A percentile compares a stretch with the other conserved stretches of the same genome.
Conservation (phyloP, 2,113 vertebrate species). For the Percopsis transmontana region DNA sequence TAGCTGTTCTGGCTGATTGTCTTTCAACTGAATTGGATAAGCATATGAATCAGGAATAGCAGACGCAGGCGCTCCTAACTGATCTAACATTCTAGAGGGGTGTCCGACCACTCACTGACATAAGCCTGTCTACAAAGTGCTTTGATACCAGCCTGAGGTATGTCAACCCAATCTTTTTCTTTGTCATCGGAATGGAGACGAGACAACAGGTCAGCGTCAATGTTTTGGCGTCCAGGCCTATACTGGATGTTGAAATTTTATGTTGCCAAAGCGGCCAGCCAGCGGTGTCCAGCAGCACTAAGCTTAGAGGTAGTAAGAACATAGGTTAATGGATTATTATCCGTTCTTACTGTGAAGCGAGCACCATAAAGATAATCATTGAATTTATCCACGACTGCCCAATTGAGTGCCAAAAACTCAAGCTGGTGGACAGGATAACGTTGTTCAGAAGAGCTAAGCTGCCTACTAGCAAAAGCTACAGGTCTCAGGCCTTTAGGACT, state of each 20-base stretch:
- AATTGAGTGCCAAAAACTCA: not conserved
- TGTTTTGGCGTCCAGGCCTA: not conserved
- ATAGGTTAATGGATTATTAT: not conserved
- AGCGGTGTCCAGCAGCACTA: not conserved
- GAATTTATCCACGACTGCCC: not conserved
- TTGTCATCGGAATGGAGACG: not conserved
- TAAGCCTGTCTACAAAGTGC: not conserved
- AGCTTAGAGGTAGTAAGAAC: not conserved
- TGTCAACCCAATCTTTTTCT: not conserved
- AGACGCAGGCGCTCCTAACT: not conserved
- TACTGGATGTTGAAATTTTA: not conserved
- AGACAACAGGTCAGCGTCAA: conserved; percentile 10
- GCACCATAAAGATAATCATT: not conserved
- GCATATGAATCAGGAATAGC: not conserved
- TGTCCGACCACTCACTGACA: not conserved
- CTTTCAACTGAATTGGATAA: not conserved
- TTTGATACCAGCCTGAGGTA: not conserved
- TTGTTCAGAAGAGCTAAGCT: not conserved
- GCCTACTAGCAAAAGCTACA: not conserved
- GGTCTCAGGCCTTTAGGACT: not conserved
- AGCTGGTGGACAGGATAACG: not conserved
- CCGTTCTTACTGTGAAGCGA: not conserved
- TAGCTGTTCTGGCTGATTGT: not conserved
- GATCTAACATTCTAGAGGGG: not conserved
- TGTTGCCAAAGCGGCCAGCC: not conserved